A percentile compares a stretch with the other conserved stretches of the same genome.
Conservation (phyloP, 2,113 vertebrate species). For the Azemiops feae region DNA sequence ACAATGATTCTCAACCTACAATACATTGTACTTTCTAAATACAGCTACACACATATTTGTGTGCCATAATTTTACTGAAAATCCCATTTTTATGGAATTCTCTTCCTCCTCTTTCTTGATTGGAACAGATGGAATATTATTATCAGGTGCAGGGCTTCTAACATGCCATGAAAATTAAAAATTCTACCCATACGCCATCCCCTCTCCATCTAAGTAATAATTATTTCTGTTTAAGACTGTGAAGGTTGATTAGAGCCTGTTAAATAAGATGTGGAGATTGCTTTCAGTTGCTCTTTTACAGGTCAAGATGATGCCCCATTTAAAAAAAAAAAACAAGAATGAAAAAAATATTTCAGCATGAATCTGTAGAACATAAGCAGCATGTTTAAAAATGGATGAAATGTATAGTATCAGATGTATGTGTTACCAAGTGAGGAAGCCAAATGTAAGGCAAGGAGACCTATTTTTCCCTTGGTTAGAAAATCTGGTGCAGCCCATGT, state of each 20-base stretch:
- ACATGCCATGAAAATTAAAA: not conserved
- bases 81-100: not conserved
- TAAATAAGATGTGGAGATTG: conserved; percentile 21
- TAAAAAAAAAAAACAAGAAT: not conserved
- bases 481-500: not conserved
- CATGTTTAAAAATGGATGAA: not conserved
- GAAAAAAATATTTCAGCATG: not conserved
- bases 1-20: not conserved
- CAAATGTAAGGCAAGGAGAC: not conserved
- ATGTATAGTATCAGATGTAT: no score
- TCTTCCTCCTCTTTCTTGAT: not conserved
- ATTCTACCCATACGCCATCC: not conserved
- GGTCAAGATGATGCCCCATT: not conserved
- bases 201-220: not conserved
- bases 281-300: conserved; percentile 13
- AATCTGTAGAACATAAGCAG: not conserved
- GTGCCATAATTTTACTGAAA: not conserved
- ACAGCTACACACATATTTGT: not conserved
- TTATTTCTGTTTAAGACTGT: not conserved
- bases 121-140: not conserved
- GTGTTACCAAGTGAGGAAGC: not conserved
- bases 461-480: not conserved
- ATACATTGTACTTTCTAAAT: not conserved
- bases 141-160: not conserved
- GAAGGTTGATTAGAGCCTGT: not conserved